Conservation (phyloP, 1,140 invertebrate species). For the Orchestia grillus region DNA sequence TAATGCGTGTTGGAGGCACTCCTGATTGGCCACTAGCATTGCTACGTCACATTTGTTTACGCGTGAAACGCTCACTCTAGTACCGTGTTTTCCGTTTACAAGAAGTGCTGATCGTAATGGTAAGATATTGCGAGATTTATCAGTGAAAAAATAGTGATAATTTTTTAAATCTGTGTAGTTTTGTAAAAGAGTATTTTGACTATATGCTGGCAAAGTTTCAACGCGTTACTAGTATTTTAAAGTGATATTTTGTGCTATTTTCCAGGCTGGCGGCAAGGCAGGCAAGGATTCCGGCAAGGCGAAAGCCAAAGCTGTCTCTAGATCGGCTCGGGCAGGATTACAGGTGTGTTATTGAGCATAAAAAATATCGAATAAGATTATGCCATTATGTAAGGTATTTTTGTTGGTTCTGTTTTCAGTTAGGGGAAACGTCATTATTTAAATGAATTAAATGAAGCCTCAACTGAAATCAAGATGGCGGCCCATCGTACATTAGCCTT, state of each 20-base stretch:
- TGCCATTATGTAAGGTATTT: constrained; percentile 43
- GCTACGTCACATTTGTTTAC: constrained; percentile 32
- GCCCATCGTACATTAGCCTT: background rate
- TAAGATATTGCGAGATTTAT: constrained; percentile 74
- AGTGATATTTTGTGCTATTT: constrained; percentile 68
- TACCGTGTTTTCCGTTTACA: background rate
- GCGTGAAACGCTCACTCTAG: constrained; percentile 6
- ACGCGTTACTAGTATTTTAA: constrained; percentile 71
- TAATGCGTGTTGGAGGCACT: background rate
- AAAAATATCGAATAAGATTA: constrained; percentile 34
- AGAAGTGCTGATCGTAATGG: constrained; percentile 69
- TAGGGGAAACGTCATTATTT: background rate
- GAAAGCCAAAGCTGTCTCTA: constrained; percentile 98
- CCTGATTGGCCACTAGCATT: background rate
- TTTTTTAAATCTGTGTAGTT: constrained; percentile 61
- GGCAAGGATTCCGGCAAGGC: constrained; percentile 99
- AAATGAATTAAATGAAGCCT: background rate
- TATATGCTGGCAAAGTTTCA: constrained; percentile 72
- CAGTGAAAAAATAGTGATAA: constrained; percentile 70
- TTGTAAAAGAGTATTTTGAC: constrained; percentile 67
- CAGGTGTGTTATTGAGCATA: constrained; percentile 81
- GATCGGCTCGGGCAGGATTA: constrained; percentile 96
- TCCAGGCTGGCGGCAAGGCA: constrained; percentile 96
- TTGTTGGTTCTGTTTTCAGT: background rate
- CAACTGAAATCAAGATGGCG: constrained; percentile 51